Percentiles rank a stretch among this genome's conserved stretches.
These are phyloP conservation scores for Corythoichthys haematopterus DNA, from an alignment of 2,113 vertebrate species.

Conservation along the genomic window DNA sequence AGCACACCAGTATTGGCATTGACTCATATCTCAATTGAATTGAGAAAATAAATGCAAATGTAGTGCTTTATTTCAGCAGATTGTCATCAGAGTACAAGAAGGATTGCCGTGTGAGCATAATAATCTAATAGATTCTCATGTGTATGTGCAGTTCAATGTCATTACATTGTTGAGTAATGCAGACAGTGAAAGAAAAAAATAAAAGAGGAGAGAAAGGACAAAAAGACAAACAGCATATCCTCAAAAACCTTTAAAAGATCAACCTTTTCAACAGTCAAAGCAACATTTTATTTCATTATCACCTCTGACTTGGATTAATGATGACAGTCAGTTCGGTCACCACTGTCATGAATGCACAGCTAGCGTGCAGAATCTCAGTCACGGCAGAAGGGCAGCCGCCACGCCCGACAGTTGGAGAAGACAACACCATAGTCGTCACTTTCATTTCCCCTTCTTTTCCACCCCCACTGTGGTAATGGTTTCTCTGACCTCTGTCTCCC, in stretches of 20 bases:
- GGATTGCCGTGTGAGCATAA: slow-evolving; percentile 11
- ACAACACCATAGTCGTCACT: slow-evolving; percentile 47
- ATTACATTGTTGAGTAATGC: slow-evolving; percentile 8
- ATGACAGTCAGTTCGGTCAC: slow-evolving; percentile 22
- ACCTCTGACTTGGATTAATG: slow-evolving; percentile 48
- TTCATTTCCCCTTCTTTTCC: slow-evolving; percentile 35
- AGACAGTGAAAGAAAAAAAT: slow-evolving; percentile 7
- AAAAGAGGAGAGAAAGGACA: slow-evolving; percentile 22
- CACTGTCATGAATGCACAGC: slow-evolving; percentile 47
- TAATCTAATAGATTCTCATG: slow-evolving; percentile 22
- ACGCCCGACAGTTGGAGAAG: slow-evolving; percentile 53
- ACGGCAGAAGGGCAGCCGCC: slow-evolving; percentile 49
- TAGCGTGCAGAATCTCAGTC: slow-evolving; percentile 36
- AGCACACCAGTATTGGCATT: slow-evolving; percentile 59
- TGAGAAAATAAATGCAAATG: slow-evolving; percentile 55
- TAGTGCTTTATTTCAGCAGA: slow-evolving; percentile 44
- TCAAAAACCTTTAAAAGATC: slow-evolving; percentile 16
- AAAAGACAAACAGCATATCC: slow-evolving; percentile 21
- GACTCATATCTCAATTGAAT: slow-evolving; percentile 39
- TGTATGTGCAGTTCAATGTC: slow-evolving; percentile 13
- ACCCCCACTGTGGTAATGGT: slow-evolving; percentile 61
- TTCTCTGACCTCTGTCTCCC: slow-evolving; percentile 67
- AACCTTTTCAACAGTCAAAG: slow-evolving; percentile 34
- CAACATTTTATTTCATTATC: slow-evolving; percentile 34
- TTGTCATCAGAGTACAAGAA: slow-evolving; percentile 25